Evolutionary conservation across 2,113 vertebrate genomes (phyloP).

Genomic region (Amia ocellicauda): DNA sequence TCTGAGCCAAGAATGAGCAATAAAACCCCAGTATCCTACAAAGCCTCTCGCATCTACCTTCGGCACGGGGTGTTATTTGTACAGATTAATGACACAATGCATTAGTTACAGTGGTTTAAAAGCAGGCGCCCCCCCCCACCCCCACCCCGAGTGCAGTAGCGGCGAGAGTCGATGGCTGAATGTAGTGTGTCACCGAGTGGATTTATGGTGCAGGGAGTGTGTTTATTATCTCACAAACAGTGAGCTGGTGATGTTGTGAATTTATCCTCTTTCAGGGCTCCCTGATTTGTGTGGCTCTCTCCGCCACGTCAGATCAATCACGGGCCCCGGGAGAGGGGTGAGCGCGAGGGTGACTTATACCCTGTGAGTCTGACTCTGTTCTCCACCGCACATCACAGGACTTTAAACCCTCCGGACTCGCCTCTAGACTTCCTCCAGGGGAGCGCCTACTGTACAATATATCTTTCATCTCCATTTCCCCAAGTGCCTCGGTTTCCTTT

Average conservation of each 20-base stretch:
- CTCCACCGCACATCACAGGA: too few relatives aligned
- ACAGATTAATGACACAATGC: slow-evolving; percentile 21
- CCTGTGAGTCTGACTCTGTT: slow-evolving; percentile 16
- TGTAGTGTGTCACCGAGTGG: slow-evolving; percentile 26
- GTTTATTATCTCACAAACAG: slow-evolving; percentile 69
- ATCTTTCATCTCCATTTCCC: not conserved
- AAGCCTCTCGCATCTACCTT: not conserved
- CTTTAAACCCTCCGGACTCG: slow-evolving; percentile 13
- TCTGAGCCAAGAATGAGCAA: not conserved
- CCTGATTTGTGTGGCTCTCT: slow-evolving; percentile 64
- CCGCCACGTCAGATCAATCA: slow-evolving; percentile 51
- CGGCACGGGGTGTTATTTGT: slow-evolving; percentile 1
- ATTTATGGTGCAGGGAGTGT: slow-evolving; percentile 52
- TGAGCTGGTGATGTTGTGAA: slow-evolving; percentile 54
- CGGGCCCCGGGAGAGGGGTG: slow-evolving; percentile 7
- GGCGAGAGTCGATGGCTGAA: slow-evolving; percentile 2
- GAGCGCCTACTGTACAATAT: not conserved
- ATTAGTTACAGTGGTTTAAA: slow-evolving; percentile 18
- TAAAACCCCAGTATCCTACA: not conserved
- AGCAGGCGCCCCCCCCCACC: not conserved
- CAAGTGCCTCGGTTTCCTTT: not conserved
- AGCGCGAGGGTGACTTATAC: slow-evolving; percentile 38
- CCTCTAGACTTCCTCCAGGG: too few relatives aligned
- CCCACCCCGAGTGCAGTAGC: not conserved
- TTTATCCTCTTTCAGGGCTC: slow-evolving; percentile 63